A percentile compares a stretch with the other conserved stretches of the same genome.
Evolutionary conservation across 2,797 vertebrate genomes (phyloP).

Genomic region (Selene dorsalis): DNA sequence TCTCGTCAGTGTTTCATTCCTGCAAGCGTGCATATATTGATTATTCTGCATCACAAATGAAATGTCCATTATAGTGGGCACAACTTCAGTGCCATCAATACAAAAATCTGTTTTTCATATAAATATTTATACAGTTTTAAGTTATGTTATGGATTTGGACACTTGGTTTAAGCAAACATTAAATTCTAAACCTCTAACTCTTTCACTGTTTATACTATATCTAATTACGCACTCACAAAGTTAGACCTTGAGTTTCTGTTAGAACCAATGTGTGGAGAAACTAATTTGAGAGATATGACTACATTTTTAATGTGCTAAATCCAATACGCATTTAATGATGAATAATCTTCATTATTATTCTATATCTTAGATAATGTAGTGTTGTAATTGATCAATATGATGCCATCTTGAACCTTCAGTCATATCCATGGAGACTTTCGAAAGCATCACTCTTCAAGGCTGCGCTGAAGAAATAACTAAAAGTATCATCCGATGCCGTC

Average conservation of each 20-base stretch:
- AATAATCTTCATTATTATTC: conserved; percentile 82
- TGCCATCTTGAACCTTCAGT: conserved; percentile 64
- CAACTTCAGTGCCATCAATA: conserved; percentile 5
- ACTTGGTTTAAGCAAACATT: conserved; percentile 31
- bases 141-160: conserved; percentile 11
- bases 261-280: conserved; percentile 56
- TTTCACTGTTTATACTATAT: conserved; percentile 53
- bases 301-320: conserved; percentile 81
- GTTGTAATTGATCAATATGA: conserved; percentile 74
- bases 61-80: conserved; percentile 9
- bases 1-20: conserved; percentile 10
- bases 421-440: conserved; percentile 65
- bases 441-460: conserved; percentile 72
- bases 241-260: conserved; percentile 74
- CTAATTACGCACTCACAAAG: conserved; percentile 59
- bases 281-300: conserved; percentile 74
- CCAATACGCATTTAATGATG: conserved; percentile 79
- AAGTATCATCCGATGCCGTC: conserved; percentile 51
- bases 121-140: conserved; percentile 25
- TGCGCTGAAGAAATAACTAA: conserved; percentile 50
- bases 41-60: conserved; percentile 31
- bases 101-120: background rate
- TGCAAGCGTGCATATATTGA: conserved; percentile 27
- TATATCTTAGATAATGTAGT: conserved; percentile 70
- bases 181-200: conserved; percentile 40